Base-by-base conservation (phyloP, 2,888 invertebrate genomes). In the Serrognathus titanus region DNA sequence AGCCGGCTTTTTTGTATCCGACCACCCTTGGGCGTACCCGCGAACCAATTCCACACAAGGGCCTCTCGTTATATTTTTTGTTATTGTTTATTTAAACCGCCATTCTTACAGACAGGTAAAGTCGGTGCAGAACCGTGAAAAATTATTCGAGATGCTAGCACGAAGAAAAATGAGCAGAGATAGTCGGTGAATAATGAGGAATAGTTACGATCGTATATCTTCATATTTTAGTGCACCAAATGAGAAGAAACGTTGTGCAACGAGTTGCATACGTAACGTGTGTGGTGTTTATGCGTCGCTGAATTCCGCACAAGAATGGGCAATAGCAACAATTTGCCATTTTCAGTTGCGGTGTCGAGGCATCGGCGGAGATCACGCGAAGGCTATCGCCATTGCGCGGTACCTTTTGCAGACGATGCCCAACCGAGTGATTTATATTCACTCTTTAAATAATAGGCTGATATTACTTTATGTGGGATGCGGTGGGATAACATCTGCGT, bases 381-480 rank as follows among this genome's bases (percentile, higher is more conserved):
- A 56, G 57, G 53, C 54, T 57, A 59, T 63, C 65, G 63, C 62
- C 62, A 63, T 60, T 50, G 58, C 53, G 69, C 69, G 69, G 69
- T 67, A 57, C 68, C 68, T 68, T 69, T 69, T 68, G 64, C 68
- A 67, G 66, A 60, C 68, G 66, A 63, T 65, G 60, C 67, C 67
- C 66, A 54, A 63, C 68, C 49, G 69, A 58, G 68, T 68, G 69
- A 69, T 69, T 69, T 69, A 69, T 68, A 64, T 61, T 54, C 55
- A 51, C 63, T 61, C 61, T 66, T 65, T 67, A 69, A 69, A 69
- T 69, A 69, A 69, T 69, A 68, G 67, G 63, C 67, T 64, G 65
- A 69, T 67, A 69, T 69, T 69, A 69, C 66, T 68, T 69, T 69
- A 69, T 68, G 68, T 67, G 66, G 66, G 66, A 63, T 63, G 67